Conservation (phyloP, 2,888 invertebrate species). For the Megaustenia siamemsis region DNA sequence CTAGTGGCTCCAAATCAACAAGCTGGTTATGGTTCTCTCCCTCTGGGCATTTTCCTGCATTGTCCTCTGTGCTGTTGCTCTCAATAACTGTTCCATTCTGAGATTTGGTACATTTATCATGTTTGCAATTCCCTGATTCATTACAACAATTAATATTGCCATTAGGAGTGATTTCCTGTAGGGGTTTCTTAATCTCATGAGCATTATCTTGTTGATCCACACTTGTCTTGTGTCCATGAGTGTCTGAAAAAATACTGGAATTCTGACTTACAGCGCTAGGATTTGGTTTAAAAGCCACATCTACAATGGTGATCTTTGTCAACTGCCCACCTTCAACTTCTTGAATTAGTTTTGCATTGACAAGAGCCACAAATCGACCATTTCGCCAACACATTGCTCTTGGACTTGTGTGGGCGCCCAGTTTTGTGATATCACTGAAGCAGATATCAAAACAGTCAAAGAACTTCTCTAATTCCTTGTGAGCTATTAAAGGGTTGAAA, state of each 20-base stretch:
- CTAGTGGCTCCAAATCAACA: background rate
- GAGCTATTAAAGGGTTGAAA: slow-evolving; percentile 45
- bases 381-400: slow-evolving; percentile 52
- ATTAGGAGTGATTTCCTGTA: background rate
- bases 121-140: background rate
- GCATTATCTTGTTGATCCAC: background rate
- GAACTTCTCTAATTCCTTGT: slow-evolving; percentile 44
- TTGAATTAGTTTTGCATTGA: slow-evolving; percentile 48
- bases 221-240: background rate
- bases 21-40: background rate
- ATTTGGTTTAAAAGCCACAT: background rate
- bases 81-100: background rate
- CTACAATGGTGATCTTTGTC: slow-evolving; percentile 28
- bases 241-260: background rate
- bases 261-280: too few relatives aligned
- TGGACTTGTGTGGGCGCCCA: slow-evolving; percentile 50
- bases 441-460: slow-evolving; percentile 49
- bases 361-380: slow-evolving; percentile 45
- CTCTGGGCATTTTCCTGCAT: too few relatives aligned
- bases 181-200: background rate
- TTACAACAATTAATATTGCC: background rate
- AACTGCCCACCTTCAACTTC: slow-evolving; percentile 49
- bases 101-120: background rate
- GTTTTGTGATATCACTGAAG: slow-evolving; percentile 44
- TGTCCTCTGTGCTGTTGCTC: background rate